These are phyloP conservation scores for Cyprichromis sp. DNA, from an alignment of 2,113 vertebrate species.

Conservation along the genomic window DNA sequence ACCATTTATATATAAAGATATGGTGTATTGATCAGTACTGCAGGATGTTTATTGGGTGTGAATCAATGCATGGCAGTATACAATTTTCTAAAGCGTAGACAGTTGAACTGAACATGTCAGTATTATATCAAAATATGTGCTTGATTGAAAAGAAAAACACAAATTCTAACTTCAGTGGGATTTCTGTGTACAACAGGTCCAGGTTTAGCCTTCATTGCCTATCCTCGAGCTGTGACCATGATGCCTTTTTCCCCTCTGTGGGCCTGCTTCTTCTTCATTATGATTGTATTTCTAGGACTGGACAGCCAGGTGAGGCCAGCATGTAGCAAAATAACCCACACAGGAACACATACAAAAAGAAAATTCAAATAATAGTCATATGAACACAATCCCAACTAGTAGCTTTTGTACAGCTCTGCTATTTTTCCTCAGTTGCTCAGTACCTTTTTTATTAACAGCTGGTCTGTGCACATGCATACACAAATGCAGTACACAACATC, in stretches of 20 bases:
- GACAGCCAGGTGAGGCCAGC: slow-evolving; percentile 84
- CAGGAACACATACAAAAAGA: not conserved
- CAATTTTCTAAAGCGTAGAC: not conserved
- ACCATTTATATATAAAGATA: not conserved
- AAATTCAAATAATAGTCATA: not conserved
- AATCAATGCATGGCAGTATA: not conserved
- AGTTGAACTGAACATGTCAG: not conserved
- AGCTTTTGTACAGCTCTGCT: not conserved
- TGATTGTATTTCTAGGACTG: slow-evolving; percentile 91
- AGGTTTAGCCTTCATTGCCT: slow-evolving; percentile 95
- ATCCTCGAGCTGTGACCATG: slow-evolving; percentile 95
- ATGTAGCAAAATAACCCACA: not conserved
- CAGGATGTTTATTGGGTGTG: not conserved
- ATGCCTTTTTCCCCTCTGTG: slow-evolving; percentile 92
- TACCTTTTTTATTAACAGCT: not conserved
- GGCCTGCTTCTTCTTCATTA: slow-evolving; percentile 95
- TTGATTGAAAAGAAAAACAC: not conserved
- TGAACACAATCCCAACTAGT: not conserved
- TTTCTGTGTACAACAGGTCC: slow-evolving; percentile 72
- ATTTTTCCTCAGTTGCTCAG: not conserved
- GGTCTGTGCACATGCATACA: not conserved
- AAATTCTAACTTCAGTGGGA: not conserved
- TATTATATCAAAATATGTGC: not conserved
- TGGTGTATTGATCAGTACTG: not conserved
- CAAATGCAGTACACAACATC: not conserved